phyloP scores from a whole-genome alignment of 2,888 invertebrate genomes.

The Norana najaformis region DNA sequence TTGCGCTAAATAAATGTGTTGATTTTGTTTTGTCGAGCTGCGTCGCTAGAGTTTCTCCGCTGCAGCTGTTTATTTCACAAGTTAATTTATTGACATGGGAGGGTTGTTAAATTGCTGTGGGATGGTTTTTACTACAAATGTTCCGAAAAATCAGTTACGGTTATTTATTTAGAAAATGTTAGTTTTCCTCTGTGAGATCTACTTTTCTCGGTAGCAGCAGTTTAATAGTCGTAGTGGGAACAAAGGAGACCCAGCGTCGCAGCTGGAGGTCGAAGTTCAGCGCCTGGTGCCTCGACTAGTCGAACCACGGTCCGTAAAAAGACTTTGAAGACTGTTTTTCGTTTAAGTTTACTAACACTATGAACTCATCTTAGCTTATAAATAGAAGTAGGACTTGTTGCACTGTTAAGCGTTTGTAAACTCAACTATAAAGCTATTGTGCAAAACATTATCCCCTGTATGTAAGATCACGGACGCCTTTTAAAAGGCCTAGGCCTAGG shows the following conservation, averaged over 20 bases:
- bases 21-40: neutral
- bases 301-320: neutral
- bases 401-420: neutral
- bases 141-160: neutral
- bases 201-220: neutral
- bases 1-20: neutral
- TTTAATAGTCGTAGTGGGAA: neutral
- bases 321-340: neutral
- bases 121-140: neutral
- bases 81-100: neutral
- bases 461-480: neutral
- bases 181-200: neutral
- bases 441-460: no score
- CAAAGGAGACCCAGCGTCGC: neutral
- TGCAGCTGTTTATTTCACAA: neutral
- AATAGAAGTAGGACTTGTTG: neutral
- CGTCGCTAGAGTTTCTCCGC: neutral
- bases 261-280: neutral
- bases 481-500: neutral
- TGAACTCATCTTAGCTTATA: neutral
- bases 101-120: neutral
- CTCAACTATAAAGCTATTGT: neutral
- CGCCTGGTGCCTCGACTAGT: neutral
- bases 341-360: neutral
- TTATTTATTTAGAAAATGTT: neutral